Base-by-base conservation (phyloP, 2,113 vertebrate genomes). In the Paratilapia polleni region DNA sequence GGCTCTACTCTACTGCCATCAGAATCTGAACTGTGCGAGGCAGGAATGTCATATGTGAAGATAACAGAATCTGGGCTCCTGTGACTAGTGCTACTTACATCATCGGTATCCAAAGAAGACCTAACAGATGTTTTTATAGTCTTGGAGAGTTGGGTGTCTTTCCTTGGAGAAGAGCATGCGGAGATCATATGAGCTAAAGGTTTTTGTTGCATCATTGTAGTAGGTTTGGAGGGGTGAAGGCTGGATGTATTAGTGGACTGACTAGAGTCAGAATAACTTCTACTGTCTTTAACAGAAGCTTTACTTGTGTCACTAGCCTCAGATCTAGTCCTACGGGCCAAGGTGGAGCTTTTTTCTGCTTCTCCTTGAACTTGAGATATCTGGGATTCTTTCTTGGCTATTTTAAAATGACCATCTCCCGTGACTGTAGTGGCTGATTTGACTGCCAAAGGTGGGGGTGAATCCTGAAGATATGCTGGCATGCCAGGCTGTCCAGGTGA, bases 41-140 rank as follows among this genome's bases (percentile, higher is more conserved):
- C 95, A 94, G 93, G 96, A 82, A 95, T 96, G 89, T 98, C 96
- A 85, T 98, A 97, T 76, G 96, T 96, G 88, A 97, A 97, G 89
- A 96, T 93, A 82, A 92, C 88, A 91, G 95, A 93, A 89, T 97
- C 97, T 94, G 96, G 97, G 84, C 94, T 94, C 58, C 31, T 86
- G 38, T 89, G 92, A 89, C 90, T 91, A 58, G 77, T 26, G 17
- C 92, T 93, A 83, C 89, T 93, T 52, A 80, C 73, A 22, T 93
- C 86, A 63, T 93, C 93, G 26, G 80, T 68, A 66, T 92, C 92
- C 85, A 92, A 78, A 82, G 92, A 94, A 24, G 84, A 90, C 36
- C 70, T 85, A 76, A 87, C 31, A 22, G 91, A 89, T 60, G 68
- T 66, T 47, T 90, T 75, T 52, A 57, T 73, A 47, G 78, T 61